Conservation (phyloP, 2,113 vertebrate species). For the Amazona vittata region DNA sequence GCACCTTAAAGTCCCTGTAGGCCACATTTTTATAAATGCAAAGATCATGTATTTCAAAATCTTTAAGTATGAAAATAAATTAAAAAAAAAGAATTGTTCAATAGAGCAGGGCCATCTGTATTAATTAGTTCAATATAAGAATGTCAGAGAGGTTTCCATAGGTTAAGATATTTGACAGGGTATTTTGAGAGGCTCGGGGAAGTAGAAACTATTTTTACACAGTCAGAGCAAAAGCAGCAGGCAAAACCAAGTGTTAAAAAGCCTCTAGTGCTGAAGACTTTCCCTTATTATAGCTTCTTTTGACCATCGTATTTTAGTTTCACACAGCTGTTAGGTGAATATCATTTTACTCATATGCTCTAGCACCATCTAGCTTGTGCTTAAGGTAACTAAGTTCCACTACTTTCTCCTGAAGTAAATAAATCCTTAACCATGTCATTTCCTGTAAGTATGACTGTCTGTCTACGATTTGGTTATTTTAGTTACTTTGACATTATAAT, state of each 20-base stretch:
- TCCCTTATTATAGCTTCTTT: neutral
- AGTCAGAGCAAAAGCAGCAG: neutral
- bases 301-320: neutral
- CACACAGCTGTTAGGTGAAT: neutral
- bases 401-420: neutral
- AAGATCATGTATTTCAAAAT: neutral
- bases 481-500: neutral
- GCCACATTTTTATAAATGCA: neutral
- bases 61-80: neutral
- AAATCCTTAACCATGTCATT: neutral
- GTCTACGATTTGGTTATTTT: neutral
- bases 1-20: neutral
- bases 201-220: neutral
- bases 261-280: neutral
- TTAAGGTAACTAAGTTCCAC: neutral
- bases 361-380: slow-evolving; percentile 65
- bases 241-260: neutral
- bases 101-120: neutral
- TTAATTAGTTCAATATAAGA: neutral
- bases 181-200: neutral
- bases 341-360: neutral
- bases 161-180: neutral
- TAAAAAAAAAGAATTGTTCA: neutral
- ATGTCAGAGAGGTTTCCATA: neutral
- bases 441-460: neutral